Evolutionary conservation across 2,888 invertebrate genomes (phyloP), one percentile per base, ranked within the genome.

Genomic region (Charanyca ferruginea): DNA sequence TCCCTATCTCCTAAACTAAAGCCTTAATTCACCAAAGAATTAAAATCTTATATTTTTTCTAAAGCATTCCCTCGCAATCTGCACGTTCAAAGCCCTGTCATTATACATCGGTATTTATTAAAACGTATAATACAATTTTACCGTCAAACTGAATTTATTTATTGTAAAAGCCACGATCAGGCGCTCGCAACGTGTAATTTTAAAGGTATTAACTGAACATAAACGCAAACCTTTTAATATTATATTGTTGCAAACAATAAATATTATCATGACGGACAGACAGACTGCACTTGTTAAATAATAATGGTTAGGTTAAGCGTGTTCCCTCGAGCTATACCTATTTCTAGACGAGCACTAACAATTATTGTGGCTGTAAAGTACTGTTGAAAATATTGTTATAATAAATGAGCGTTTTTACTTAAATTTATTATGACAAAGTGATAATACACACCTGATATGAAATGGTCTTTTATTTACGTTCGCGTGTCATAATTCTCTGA

Each of bases 121-220:
- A 82, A 83, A 77, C 79, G 80, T 63, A 83, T 79, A 87, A 85
- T 84, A 84, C 85, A 88, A 88, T 88, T 88, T 88, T 80, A 83
- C 81, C 85, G 88, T 88, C 88, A 87, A 76, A 79, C 73, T 68
- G 80, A 85, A 81, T 85, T 88, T 87, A 88, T 88, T 87, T 88
- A 85, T 87, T 86, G 86, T 85, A 80, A 82, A 79, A 73, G 77
- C 82, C 70, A 67, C 77, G 82, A 79, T 79, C 80, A 65, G 57
- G 59, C 73, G 70, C 72, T 59, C 78, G 71, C 73, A 83, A 84
- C 79, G 80, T 87, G 82, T 86, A 87, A 87, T 87, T 81, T 86
- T 83, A 80, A 82, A 78, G 81, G 83, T 85, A 87, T 86, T 87
- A 83, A 75, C 65, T 75, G 79, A 70, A 66, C 76, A 72, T 80